phyloP scores from a whole-genome alignment of 2,888 invertebrate genomes.

The Dinocampus coccinellae region DNA sequence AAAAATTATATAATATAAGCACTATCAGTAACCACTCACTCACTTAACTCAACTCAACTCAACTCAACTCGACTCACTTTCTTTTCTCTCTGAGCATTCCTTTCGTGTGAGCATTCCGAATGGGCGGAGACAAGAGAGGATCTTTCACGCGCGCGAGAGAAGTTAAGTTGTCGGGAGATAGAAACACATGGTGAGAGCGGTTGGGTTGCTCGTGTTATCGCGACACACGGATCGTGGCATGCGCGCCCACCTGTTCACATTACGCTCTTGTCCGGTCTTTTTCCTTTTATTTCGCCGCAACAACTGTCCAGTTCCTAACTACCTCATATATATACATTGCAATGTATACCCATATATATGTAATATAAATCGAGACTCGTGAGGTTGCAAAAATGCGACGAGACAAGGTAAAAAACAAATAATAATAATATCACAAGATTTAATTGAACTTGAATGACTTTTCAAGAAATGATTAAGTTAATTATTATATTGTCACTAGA shows the following conservation, averaged over 20 bases:
- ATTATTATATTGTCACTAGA: background rate
- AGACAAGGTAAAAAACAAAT: background rate
- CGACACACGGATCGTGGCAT: constrained; percentile 57
- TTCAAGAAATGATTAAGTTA: background rate
- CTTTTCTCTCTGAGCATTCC: background rate
- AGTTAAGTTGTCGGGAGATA: constrained; percentile 62
- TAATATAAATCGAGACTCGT: constrained; percentile 2
- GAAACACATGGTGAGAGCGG: constrained; percentile 49
- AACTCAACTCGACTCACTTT: background rate
- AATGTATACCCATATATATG: too few relatives aligned
- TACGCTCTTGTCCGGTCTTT: constrained; percentile 39
- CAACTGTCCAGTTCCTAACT: constrained; percentile 5
- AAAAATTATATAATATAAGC: background rate
- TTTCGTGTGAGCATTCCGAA: background rate
- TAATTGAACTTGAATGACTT: background rate
- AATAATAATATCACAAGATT: background rate
- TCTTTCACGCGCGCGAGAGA: constrained; percentile 36
- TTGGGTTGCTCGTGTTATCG: constrained; percentile 55
- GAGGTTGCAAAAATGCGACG: background rate
- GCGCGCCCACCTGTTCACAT: constrained; percentile 55
- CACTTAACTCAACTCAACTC: too few relatives aligned
- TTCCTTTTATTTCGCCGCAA: constrained; percentile 6
- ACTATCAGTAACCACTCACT: background rate
- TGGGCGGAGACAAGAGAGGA: background rate
- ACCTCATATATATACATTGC: background rate